Evolutionary conservation across 2,797 vertebrate species (phyloP).

Genomic region (Lutjanus campechanus): DNA sequence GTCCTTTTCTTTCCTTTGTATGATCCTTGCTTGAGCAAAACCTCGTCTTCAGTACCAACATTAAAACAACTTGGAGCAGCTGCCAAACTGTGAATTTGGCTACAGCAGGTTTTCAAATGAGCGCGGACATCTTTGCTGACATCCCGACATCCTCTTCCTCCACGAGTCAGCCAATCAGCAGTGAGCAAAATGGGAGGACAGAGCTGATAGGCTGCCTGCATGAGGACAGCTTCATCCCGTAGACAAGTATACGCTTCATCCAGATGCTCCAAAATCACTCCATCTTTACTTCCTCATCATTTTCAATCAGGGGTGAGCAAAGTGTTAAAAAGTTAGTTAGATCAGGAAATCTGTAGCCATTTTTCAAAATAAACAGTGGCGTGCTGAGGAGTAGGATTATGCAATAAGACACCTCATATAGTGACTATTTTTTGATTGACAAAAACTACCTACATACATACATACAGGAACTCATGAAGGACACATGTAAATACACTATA

Average conservation of each 20-base stretch:
- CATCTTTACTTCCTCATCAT: not conserved
- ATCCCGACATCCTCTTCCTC: constrained; percentile 86
- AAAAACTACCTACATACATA: too few relatives aligned
- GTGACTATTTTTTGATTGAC: too few relatives aligned
- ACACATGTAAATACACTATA: too few relatives aligned
- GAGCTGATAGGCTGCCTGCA: constrained; percentile 28
- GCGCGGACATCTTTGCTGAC: constrained; percentile 91
- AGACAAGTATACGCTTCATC: too few relatives aligned
- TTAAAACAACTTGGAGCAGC: constrained; percentile 45
- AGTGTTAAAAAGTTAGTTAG: not conserved
- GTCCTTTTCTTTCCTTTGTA: constrained; percentile 72
- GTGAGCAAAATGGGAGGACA: not conserved
- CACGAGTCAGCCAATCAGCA: constrained; percentile 71
- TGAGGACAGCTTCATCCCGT: too few relatives aligned
- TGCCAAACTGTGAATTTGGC: constrained; percentile 37
- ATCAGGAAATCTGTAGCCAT: not conserved
- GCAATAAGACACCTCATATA: too few relatives aligned
- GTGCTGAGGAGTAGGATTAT: too few relatives aligned
- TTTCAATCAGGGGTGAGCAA: not conserved
- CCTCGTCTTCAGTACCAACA: constrained; percentile 43
- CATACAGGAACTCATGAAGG: too few relatives aligned
- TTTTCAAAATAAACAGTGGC: not conserved
- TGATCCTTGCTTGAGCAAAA: constrained; percentile 47
- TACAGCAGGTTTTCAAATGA: constrained; percentile 85
- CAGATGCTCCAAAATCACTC: not conserved